A percentile compares a stretch with the other conserved stretches of the same genome.
Evolutionary conservation across 2,888 invertebrate species (phyloP).

Genomic region (Lasioglossum villosulum): DNA sequence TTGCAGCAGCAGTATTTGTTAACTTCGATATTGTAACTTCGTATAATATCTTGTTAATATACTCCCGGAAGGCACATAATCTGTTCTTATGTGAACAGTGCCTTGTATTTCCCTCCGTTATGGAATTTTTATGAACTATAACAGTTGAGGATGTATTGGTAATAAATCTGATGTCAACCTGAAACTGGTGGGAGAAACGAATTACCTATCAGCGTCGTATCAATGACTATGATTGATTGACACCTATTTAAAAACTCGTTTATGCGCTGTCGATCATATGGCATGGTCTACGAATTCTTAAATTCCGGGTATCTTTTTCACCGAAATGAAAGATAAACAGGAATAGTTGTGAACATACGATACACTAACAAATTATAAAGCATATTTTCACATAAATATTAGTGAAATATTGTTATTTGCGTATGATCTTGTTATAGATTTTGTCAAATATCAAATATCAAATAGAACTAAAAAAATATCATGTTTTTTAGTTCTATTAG

Average conservation of each 20-base stretch:
- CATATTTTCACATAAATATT: neutral
- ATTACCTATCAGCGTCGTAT: conserved; percentile 41
- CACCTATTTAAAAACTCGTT: conserved; percentile 61
- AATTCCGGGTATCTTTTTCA: neutral
- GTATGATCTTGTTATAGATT: too few species aligned
- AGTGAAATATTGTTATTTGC: neutral
- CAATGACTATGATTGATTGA: conserved; percentile 64
- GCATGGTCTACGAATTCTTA: conserved; percentile 21
- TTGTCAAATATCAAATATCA: too few species aligned
- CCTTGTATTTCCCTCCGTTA: neutral
- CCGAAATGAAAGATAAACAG: neutral
- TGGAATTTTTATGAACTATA: conserved; percentile 22
- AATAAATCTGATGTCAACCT: conserved; percentile 36
- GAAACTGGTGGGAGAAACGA: conserved; percentile 38
- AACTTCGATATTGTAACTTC: neutral
- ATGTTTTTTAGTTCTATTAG: too few species aligned
- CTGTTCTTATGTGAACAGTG: neutral
- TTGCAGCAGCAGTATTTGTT: neutral
- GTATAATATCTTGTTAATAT: neutral
- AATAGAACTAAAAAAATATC: too few species aligned
- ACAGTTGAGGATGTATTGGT: conserved; percentile 6
- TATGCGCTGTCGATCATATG: conserved; percentile 59
- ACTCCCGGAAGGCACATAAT: too few species aligned
- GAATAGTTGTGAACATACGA: neutral
- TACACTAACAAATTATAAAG: neutral